phyloP scores from a whole-genome alignment of 1,140 invertebrate genomes.

The Neodiprion virginianus region DNA sequence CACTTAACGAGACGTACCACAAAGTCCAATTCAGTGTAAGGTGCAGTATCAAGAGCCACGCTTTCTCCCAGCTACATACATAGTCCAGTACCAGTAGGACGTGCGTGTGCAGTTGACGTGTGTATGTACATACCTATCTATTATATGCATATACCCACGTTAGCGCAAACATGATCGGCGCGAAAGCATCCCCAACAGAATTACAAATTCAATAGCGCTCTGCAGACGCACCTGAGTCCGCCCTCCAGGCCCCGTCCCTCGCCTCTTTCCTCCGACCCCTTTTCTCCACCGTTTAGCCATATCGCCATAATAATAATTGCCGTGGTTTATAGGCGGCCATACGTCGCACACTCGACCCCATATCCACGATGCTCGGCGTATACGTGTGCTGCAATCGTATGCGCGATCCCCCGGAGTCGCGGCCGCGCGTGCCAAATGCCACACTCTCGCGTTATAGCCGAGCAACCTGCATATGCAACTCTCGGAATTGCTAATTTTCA shows the following conservation, averaged over 20 bases:
- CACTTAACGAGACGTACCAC: too few species aligned
- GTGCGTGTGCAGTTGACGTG: conserved; percentile 27
- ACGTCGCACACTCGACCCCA: neutral
- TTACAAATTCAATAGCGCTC: conserved; percentile 54
- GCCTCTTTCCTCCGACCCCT: neutral
- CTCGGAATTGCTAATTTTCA: too few species aligned
- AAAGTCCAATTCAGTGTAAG: too few species aligned
- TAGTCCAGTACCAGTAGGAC: too few species aligned
- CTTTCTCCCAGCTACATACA: too few species aligned
- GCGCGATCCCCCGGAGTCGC: too few species aligned
- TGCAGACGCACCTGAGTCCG: conserved; percentile 50
- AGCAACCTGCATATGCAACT: too few species aligned
- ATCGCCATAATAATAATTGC: conserved; percentile 48
- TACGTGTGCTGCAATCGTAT: too few species aligned
- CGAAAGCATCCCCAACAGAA: conserved; percentile 45
- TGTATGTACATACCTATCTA: conserved; percentile 3
- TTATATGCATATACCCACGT: conserved; percentile 18
- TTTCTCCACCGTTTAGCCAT: neutral
- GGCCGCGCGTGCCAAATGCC: too few species aligned
- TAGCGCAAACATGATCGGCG: conserved; percentile 45
- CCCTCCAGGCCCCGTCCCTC: conserved; percentile 21
- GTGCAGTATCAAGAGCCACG: too few species aligned
- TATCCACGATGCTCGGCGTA: too few species aligned
- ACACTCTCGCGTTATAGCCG: too few species aligned
- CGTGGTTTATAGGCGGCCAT: conserved; percentile 22